Percentiles rank a stretch among this genome's conserved stretches.
Evolutionary conservation across 1,140 invertebrate species (phyloP).

Genomic region (Dinoponera quadriceps): DNA sequence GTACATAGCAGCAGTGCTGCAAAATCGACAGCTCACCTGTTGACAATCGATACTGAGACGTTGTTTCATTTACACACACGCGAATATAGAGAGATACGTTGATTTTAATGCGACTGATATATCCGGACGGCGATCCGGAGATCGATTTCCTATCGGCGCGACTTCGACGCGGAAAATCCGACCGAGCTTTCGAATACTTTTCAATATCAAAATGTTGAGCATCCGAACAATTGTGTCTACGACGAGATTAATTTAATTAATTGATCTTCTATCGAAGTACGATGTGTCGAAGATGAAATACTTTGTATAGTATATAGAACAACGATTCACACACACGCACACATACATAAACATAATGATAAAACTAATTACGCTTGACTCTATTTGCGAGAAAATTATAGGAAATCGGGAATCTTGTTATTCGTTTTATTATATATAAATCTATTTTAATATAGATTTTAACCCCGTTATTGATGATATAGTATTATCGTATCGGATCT

Average conservation of each 20-base stretch:
- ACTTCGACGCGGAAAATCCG: neutral
- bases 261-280: neutral
- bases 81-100: neutral
- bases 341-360: too few relatives aligned
- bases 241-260: neutral
- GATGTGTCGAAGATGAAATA: neutral
- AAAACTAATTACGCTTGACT: conserved; percentile 23
- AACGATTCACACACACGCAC: too few relatives aligned
- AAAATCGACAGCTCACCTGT: conserved; percentile 23
- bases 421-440: conserved; percentile 31
- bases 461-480: neutral
- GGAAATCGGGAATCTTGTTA: neutral
- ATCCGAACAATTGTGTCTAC: neutral
- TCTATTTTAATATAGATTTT: conserved; percentile 35
- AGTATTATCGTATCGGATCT: neutral
- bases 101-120: neutral
- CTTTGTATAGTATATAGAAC: neutral
- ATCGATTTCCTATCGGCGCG: neutral
- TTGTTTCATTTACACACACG: conserved; percentile 31
- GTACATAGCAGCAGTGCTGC: neutral
- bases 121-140: neutral
- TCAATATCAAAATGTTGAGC: neutral
- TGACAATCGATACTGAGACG: conserved; percentile 53
- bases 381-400: neutral
- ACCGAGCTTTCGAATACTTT: neutral